Evolutionary conservation across 2,888 invertebrate genomes (phyloP), one percentile per base, ranked within the genome.

Genomic region (Isoperla grammatica): DNA sequence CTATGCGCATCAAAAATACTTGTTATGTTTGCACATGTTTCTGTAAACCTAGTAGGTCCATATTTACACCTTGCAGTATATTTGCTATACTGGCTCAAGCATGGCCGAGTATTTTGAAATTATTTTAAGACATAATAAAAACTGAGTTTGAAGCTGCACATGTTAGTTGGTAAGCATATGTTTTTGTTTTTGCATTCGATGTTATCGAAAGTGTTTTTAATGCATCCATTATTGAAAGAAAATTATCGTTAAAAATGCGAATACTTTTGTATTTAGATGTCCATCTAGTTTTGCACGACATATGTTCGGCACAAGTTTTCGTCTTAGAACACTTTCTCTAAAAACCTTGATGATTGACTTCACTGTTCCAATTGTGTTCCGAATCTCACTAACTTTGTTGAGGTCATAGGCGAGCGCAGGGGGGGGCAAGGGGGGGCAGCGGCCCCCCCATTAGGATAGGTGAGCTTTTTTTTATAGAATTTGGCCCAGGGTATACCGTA

Each of bases 301-400:
- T 15, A 45, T 62, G 61, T 63, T 61, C 23, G 63, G 48, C 29
- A 61, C 45, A 53, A 60, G 57, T 62, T 64, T 63, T 56, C 57
- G 49, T 49, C 65, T 49, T 49, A 65, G 61, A 62, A 59, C 57
- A 60, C 64, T 63, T 57, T 66, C 64, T 59, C 65, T 53, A 54
- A 67, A 67, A 66, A 67, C 64, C 29, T 42, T 62, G 8, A 65
- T 66, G n/a, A 64, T 62, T 45, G 63, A 63, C 61, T 67, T 67
- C 40, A 67, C 62, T 43, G 65, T 65, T 45, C 62, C 63, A 59
- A 66, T 60, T 42, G 65, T 62, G 61, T 67, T 68, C 29, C 66
- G 56, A 48, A 68, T 63, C 61, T 66, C 66, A 54, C 63, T 43
- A 15, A 68, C 61, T 29, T 29, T 29, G 29, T 29, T 29, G n/a